Conservation (phyloP, 2,797 vertebrate genomes). For the Poecilia picta region DNA sequence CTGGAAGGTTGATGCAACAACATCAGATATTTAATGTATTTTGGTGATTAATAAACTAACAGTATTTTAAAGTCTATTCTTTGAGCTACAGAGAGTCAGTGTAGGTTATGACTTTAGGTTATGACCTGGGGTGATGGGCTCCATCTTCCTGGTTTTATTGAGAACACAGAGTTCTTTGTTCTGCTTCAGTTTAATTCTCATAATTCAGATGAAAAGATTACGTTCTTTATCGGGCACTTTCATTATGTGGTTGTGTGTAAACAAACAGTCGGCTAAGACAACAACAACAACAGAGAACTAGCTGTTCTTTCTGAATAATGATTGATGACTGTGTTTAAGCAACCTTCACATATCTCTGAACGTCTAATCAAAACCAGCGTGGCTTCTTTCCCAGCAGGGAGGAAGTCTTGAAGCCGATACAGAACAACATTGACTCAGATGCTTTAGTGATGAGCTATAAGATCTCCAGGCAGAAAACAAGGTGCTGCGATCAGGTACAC, state of each 20-base stretch:
- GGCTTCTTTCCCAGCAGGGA: neutral
- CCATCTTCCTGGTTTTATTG: too few relatives aligned
- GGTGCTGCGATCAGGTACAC: neutral
- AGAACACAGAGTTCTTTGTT: neutral
- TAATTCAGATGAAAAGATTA: neutral
- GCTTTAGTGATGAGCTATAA: too few relatives aligned
- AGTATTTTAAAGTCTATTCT: too few relatives aligned
- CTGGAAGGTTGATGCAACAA: too few relatives aligned
- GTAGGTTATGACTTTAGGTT: too few relatives aligned
- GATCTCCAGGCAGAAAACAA: constrained; percentile 8
- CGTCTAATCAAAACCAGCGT: neutral
- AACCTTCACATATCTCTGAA: neutral
- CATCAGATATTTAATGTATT: too few relatives aligned
- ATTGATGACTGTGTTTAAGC: constrained; percentile 3
- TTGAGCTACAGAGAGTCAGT: too few relatives aligned
- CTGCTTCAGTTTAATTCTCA: neutral
- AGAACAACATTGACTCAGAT: neutral
- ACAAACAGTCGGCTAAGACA: neutral
- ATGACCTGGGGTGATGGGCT: too few relatives aligned
- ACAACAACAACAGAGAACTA: neutral
- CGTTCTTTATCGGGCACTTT: neutral
- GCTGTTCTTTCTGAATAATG: neutral
- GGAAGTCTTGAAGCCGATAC: neutral
- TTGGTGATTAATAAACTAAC: too few relatives aligned
- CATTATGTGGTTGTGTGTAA: neutral